Conservation (phyloP, 30 jellyfish, hydroid and myxozoan genomes). For the Aurelia sp. region DNA sequence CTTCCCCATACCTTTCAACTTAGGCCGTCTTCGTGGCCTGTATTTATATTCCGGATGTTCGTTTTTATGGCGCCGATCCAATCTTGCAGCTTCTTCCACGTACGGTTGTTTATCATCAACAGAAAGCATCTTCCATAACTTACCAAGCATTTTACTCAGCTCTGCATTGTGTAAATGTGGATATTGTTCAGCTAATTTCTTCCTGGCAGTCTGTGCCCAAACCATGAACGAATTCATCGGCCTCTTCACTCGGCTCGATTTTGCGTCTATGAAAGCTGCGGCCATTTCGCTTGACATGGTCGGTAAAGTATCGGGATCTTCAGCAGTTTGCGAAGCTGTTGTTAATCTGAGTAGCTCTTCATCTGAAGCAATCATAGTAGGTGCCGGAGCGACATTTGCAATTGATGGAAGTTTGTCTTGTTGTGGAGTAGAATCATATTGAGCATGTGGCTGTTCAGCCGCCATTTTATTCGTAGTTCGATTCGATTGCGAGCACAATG, state of each 20-base stretch:
- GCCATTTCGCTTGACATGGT: slow-evolving; percentile 68
- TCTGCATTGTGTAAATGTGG: slow-evolving; percentile 98
- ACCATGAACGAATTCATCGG: slow-evolving; percentile 98
- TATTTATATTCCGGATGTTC: slow-evolving; percentile 98
- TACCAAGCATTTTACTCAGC: slow-evolving; percentile 96
- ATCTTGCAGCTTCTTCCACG: slow-evolving; percentile 96
- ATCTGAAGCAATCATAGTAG: slow-evolving; percentile 76
- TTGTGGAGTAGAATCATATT: slow-evolving; percentile 60
- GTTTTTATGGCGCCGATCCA: slow-evolving; percentile 95
- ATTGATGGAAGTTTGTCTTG: slow-evolving; percentile 50
- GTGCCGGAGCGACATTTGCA: slow-evolving; percentile 54
- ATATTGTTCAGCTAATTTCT: slow-evolving; percentile 93
- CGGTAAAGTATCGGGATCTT: slow-evolving; percentile 36
- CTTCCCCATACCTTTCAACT: slow-evolving; percentile 81
- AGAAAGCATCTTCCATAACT: slow-evolving; percentile 95
- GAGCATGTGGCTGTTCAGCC: slow-evolving; percentile 90
- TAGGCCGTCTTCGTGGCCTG: slow-evolving; percentile 98
- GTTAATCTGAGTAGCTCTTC: slow-evolving; percentile 88
- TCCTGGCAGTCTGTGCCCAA: slow-evolving; percentile 99
- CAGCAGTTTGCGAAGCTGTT: slow-evolving; percentile 62
- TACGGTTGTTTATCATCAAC: slow-evolving; percentile 97
- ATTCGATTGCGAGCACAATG: slow-evolving; percentile 52
- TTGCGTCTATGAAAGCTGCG: slow-evolving; percentile 80
- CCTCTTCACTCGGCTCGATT: slow-evolving; percentile 95
- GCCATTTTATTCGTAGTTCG: slow-evolving; percentile 83